Evolutionary conservation across 2,797 vertebrate species (phyloP).

Genomic region (Syndactyla subalaris): DNA sequence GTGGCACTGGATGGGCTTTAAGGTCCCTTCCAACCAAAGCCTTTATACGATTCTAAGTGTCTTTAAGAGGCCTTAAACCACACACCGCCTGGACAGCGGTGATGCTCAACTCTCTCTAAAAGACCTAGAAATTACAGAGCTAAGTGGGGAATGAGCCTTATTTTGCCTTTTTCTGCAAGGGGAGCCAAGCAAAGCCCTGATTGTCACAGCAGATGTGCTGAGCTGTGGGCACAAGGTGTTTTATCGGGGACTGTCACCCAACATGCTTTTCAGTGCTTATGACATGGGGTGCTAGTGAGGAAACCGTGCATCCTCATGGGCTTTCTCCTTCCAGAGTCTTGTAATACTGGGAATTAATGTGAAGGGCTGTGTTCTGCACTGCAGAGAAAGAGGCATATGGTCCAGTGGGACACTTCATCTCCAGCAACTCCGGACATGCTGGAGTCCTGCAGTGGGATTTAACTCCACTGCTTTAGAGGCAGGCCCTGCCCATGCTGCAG

Average conservation of each 20-base stretch:
- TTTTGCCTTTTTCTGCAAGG: neutral
- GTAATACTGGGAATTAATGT: neutral
- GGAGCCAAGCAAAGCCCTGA: neutral
- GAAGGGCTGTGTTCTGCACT: neutral
- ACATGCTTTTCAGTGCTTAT: neutral
- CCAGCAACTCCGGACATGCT: neutral
- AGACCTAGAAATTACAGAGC: neutral
- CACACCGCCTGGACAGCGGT: neutral
- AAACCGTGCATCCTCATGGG: neutral
- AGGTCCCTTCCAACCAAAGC: neutral
- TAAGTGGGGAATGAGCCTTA: neutral
- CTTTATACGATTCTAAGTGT: neutral
- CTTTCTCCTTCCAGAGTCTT: neutral
- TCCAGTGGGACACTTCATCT: neutral
- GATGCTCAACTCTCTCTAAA: neutral
- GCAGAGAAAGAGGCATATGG: neutral
- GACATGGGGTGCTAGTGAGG: rapidly evolving
- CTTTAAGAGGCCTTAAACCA: neutral
- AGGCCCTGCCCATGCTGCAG: neutral
- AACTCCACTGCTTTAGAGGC: neutral
- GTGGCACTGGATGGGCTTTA: neutral
- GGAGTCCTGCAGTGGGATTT: neutral
- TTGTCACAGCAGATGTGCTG: neutral
- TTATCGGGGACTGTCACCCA: neutral
- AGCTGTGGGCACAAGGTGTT: neutral